Evolutionary conservation across 2,113 vertebrate genomes (phyloP).

Genomic region (Elephantulus edwardii): DNA sequence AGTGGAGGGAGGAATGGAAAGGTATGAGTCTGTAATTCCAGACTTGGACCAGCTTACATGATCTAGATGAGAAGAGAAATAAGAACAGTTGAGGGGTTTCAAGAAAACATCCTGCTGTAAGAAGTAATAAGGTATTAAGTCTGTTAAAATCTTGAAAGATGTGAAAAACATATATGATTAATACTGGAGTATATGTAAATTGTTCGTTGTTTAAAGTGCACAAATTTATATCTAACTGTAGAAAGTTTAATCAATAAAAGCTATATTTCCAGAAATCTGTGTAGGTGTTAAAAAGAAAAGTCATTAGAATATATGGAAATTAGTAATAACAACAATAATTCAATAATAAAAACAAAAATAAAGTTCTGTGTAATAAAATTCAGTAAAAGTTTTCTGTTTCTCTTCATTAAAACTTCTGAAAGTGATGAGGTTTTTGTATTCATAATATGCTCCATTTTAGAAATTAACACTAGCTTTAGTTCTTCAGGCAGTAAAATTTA

Average conservation of each 20-base stretch:
- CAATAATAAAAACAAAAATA: neutral
- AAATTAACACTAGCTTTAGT: neutral
- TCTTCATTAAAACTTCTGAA: neutral
- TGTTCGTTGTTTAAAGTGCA: neutral
- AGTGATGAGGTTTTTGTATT: neutral
- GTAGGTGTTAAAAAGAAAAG: neutral
- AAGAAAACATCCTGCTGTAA: neutral
- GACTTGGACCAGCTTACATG: neutral
- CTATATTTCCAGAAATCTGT: neutral
- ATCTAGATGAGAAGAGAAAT: neutral
- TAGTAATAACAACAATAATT: neutral
- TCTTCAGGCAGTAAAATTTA: neutral
- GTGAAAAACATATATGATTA: neutral
- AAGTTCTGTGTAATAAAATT: neutral
- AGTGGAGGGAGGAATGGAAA: neutral
- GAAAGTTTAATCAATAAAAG: neutral
- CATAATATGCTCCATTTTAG: neutral
- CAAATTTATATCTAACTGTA: neutral
- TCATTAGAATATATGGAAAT: neutral
- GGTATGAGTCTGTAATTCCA: rapidly evolving
- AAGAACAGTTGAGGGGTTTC: neutral
- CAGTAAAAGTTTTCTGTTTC: neutral
- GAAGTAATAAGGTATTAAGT: neutral
- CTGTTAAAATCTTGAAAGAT: neutral
- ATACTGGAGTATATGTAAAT: neutral